A percentile compares a stretch with the other conserved stretches of the same genome.
Evolutionary conservation across 2,113 vertebrate species (phyloP).

Genomic region (Coptodon rendalli): DNA sequence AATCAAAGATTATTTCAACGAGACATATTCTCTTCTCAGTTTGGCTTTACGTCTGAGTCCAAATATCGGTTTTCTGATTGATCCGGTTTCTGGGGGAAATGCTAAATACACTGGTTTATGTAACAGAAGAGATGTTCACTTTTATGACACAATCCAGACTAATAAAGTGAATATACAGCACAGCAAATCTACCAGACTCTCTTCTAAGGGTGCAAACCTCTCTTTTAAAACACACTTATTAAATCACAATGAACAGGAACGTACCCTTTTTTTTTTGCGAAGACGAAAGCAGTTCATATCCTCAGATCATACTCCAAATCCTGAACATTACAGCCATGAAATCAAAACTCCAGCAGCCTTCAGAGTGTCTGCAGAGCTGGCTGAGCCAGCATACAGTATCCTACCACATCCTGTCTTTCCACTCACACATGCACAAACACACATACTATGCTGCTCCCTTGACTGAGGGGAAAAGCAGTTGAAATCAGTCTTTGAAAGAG

Average conservation of each 20-base stretch:
- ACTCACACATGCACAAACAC: constrained; percentile 11
- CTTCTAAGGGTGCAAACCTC: background rate
- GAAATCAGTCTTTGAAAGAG: constrained; percentile 40
- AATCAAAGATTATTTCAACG: background rate
- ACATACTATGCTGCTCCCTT: constrained; percentile 28
- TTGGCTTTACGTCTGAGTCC: background rate
- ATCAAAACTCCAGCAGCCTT: constrained; percentile 48
- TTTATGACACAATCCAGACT: background rate
- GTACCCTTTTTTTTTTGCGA: constrained; percentile 64
- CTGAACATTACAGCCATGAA: constrained; percentile 45
- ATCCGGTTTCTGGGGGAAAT: background rate
- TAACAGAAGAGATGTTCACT: background rate
- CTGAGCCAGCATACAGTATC: constrained; percentile 63
- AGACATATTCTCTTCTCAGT: background rate
- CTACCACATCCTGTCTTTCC: constrained; percentile 70
- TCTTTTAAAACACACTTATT: background rate
- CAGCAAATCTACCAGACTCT: background rate
- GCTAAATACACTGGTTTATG: background rate
- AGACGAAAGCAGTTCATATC: constrained; percentile 70
- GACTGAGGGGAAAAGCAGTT: constrained; percentile 32
- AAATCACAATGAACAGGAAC: constrained; percentile 12
- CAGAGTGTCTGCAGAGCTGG: constrained; percentile 47
- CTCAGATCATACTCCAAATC: constrained; percentile 41
- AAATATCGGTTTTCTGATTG: background rate
- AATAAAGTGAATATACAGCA: background rate